These are phyloP conservation scores for Rhadina sibilatrix DNA, from an alignment of 2,113 vertebrate species.

Conservation along the genomic window DNA sequence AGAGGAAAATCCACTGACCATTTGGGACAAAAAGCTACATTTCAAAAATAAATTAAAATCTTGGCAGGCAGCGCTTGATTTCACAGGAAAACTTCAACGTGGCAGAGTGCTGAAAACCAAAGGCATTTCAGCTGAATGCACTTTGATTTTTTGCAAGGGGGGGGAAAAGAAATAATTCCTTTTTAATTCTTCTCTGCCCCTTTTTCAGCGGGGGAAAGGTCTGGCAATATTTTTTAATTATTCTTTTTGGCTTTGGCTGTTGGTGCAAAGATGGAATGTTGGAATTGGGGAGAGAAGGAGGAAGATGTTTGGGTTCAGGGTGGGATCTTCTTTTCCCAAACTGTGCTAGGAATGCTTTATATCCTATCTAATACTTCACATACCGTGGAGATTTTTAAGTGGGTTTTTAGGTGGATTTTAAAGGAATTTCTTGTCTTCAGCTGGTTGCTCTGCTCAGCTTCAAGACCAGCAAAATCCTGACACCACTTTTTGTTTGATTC, in stretches of 20 bases:
- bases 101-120: neutral
- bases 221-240: neutral
- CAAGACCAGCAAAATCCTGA: neutral
- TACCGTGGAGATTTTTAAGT: neutral
- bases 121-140: neutral
- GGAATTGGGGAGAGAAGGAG: neutral
- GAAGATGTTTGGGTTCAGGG: neutral
- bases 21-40: constrained; percentile 1
- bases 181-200: neutral
- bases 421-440: neutral
- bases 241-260: neutral
- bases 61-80: neutral
- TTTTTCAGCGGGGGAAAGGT: neutral
- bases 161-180: neutral
- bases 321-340: neutral
- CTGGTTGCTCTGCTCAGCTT: neutral
- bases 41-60: constrained; percentile 35
- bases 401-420: neutral
- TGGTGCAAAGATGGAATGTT: neutral
- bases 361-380: neutral
- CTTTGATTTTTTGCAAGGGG: neutral
- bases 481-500: neutral
- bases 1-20: neutral
- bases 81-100: neutral
- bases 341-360: neutral